These are phyloP conservation scores for Drosophila lacteicornis DNA, from an alignment of 1,140 invertebrate genomes.

Conservation along the genomic window DNA sequence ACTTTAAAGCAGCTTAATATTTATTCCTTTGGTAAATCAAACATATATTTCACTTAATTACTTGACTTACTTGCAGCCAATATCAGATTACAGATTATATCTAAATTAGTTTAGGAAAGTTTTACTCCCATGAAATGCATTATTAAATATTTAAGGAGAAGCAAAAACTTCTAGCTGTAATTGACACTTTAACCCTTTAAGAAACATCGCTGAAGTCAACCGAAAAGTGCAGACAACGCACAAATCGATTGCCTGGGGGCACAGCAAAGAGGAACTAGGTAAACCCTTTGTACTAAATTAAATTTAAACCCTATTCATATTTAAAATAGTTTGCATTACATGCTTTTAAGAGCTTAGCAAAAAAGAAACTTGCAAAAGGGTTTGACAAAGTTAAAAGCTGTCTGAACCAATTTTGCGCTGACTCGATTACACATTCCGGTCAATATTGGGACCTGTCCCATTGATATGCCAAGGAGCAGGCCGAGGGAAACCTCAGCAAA, in stretches of 20 bases:
- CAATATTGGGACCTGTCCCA: constrained; percentile 45
- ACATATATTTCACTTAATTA: no score
- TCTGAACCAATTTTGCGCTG: constrained; percentile 14
- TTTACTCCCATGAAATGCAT: no score
- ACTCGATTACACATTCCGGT: constrained; percentile 52
- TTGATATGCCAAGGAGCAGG: constrained; percentile 63
- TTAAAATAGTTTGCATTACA: constrained; percentile 37
- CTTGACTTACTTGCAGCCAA: neutral
- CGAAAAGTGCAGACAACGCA: constrained; percentile 9
- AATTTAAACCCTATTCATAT: constrained; percentile 26
- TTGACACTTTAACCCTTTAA: neutral
- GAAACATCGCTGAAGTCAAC: no score
- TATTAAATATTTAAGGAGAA: no score
- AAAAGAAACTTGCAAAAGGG: constrained; percentile 23
- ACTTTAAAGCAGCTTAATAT: neutral
- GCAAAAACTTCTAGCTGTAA: no score
- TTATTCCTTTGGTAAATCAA: no score
- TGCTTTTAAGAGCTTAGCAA: constrained; percentile 13
- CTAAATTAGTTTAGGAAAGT: no score
- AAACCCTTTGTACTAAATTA: constrained; percentile 5
- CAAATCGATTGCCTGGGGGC: constrained; percentile 1
- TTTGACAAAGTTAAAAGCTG: constrained; percentile 39
- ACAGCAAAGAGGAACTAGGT: neutral
- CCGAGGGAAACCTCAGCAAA: constrained; percentile 55
- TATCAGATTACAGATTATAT: neutral